Evolutionary conservation across 2,888 invertebrate species (phyloP), one percentile per base, ranked within the genome.

Genomic region (Axea sp.): DNA sequence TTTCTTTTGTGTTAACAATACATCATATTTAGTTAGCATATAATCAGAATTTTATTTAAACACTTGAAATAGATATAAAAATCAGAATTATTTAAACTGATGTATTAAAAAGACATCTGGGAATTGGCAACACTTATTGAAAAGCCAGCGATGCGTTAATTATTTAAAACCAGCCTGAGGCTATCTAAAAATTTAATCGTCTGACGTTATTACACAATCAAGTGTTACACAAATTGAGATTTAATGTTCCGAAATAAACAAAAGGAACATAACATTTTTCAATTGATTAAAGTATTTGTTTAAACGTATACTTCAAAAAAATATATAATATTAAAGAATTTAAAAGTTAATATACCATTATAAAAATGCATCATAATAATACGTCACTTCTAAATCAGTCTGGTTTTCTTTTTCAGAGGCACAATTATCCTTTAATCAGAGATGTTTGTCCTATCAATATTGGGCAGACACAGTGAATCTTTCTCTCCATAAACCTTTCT

Each of bases 321-420:
- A 3, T 19, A 31, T 31, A 14, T 35, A 12, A 14, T 14, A 7
- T 15, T 8, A 19, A 19, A 19, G 19, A 19, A 19, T n/a, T n/a
- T n/a, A n/a, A n/a, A n/a, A n/a, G n/a, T n/a, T n/a, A 19, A 4
- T 19, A 4, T 3, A 19, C 3, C 31, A 30, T 11, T 30, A 59
- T 79, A 83, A 14, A 24, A 24, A 17, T 41, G 41, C 41, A 41
- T 41, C 24, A 41, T 82, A n/a, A n/a, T n/a, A n/a, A 82, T 80
- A 81, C 78, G 80, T 82, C 81, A 83, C 82, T 76, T 80, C 80
- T 85, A 84, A 85, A 83, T 83, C 83, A 83, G 85, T 84, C 83
- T 84, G 83, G 83, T 84, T 84, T 84, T 78, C 82, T 85, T 84
- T 84, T 84, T 85, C 84, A 84, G 85, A 84, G 85, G 84, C 84